Evolutionary conservation across 2,888 invertebrate species (phyloP), one percentile per base, ranked within the genome.

Genomic region (Heteromyza rotundicornis): DNA sequence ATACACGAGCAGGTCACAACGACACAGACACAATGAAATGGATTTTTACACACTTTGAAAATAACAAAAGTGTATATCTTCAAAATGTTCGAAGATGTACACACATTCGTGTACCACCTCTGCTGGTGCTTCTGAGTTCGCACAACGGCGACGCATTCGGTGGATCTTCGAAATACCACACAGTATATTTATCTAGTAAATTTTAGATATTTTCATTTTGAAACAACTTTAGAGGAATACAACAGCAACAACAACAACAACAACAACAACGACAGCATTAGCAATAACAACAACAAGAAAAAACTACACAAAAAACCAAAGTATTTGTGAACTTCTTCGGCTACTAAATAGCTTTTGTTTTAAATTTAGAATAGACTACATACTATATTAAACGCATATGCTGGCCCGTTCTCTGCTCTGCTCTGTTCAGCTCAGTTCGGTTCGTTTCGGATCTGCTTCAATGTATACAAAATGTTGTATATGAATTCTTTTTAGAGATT

Each of bases 301-400:
- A n/a, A n/a, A n/a, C n/a, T n/a, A 19, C 20, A 40, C 23, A 7
- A 19, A 2, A 51, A 60, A 56, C 35, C 57, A 52, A 50, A 68
- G 57, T 63, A 73, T 72, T 68, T 69, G 74, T 75, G 73, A 78
- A 78, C 74, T 76, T 78, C 76, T 72, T 73, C 73, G 73, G 58
- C 73, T 73, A 76, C 74, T 75, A 75, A 77, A 77, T 79, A 72
- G 76, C 73, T 74, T 78, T 78, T 74, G 76, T 78, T 79, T 76
- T 79, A 78, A 79, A 68, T 75, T 78, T 78, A 78, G 78, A 74
- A 66, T 67, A 69, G 65, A 74, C 73, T 70, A 49, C 67, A 69
- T 68, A 69, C 75, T 74, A 74, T 75, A 74, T 75, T 76, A 74
- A 74, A 74, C 72, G 70, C 76, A 74, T 74, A 74, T 74, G 76